Percentiles rank a stretch among this genome's conserved stretches.
phyloP scores from a whole-genome alignment of 2,797 vertebrate genomes.

The Peromyscus melanophrys region DNA sequence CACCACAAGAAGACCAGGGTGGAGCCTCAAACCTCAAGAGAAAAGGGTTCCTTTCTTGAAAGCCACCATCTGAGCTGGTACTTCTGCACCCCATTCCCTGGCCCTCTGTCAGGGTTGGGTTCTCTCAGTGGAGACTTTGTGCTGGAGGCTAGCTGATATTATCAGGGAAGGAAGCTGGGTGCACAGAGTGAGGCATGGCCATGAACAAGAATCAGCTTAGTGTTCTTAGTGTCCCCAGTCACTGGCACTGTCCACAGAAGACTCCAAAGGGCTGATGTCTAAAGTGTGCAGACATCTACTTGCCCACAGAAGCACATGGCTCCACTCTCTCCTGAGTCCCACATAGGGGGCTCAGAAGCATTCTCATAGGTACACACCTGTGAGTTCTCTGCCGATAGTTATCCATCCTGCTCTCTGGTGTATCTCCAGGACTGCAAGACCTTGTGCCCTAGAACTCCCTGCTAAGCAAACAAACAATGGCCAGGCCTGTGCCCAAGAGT shows the following conservation, averaged over 20 bases:
- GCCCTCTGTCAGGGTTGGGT: background rate
- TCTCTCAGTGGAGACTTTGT: background rate
- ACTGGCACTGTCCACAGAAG: background rate
- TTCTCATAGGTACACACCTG: background rate
- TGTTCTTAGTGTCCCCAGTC: background rate
- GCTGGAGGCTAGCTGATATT: background rate
- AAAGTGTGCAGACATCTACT: background rate
- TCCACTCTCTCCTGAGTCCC: background rate
- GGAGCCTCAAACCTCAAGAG: slow-evolving; percentile 48
- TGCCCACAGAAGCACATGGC: background rate
- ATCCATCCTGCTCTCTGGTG: background rate
- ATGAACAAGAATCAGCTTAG: background rate
- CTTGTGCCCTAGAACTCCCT: background rate
- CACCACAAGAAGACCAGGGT: background rate
- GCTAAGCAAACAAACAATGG: background rate
- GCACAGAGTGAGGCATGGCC: background rate
- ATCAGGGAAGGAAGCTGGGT: background rate
- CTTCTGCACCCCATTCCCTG: background rate
- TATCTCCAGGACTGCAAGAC: background rate
- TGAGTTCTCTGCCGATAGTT: background rate
- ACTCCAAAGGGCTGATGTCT: background rate
- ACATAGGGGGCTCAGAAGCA: background rate
- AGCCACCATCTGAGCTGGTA: background rate
- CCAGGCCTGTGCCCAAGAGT: background rate
- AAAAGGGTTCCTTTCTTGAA: slow-evolving; percentile 5